Percentiles rank a stretch among this genome's conserved stretches.
phyloP scores from a whole-genome alignment of 2,888 invertebrate genomes.

The Drosophila atripex region DNA sequence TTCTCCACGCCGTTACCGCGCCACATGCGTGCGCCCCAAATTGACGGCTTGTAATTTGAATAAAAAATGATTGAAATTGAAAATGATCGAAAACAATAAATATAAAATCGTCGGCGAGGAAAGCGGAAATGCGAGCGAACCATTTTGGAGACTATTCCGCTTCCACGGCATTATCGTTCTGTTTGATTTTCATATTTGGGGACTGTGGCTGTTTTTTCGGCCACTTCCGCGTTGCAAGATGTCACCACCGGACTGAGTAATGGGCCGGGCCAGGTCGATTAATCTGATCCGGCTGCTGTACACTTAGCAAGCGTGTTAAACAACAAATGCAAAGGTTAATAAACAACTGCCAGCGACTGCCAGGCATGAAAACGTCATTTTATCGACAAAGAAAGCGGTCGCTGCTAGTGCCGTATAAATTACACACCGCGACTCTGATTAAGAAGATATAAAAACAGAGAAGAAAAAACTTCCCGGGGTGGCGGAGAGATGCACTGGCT shows the following conservation, averaged over 20 bases:
- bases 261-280: constrained; percentile 61
- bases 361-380: constrained; percentile 65
- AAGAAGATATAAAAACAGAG: constrained; percentile 27
- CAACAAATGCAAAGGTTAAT: constrained; percentile 71
- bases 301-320: constrained; percentile 60
- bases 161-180: constrained; percentile 23
- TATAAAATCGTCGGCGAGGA: constrained; percentile 8
- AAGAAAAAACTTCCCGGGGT: constrained; percentile 46
- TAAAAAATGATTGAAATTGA: constrained; percentile 42
- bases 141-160: constrained; percentile 14
- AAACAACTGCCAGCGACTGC: constrained; percentile 65
- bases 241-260: constrained; percentile 56
- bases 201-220: constrained; percentile 32
- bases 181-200: constrained; percentile 42
- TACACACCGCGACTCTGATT: constrained; percentile 62
- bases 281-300: constrained; percentile 56
- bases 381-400: constrained; percentile 72
- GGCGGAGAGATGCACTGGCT: constrained; percentile 10
- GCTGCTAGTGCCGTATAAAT: constrained; percentile 64
- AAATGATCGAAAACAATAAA: constrained; percentile 44
- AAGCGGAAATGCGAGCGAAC: constrained; percentile 55
- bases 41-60: constrained; percentile 45
- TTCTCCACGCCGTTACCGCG: constrained; percentile 10
- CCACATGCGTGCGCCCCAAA: constrained; percentile 11
- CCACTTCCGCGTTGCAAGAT: constrained; percentile 65